Percentiles rank a stretch among this genome's conserved stretches.
These are phyloP conservation scores for Mythimna vitellina DNA, from an alignment of 2,888 invertebrate genomes.

Conservation along the genomic window DNA sequence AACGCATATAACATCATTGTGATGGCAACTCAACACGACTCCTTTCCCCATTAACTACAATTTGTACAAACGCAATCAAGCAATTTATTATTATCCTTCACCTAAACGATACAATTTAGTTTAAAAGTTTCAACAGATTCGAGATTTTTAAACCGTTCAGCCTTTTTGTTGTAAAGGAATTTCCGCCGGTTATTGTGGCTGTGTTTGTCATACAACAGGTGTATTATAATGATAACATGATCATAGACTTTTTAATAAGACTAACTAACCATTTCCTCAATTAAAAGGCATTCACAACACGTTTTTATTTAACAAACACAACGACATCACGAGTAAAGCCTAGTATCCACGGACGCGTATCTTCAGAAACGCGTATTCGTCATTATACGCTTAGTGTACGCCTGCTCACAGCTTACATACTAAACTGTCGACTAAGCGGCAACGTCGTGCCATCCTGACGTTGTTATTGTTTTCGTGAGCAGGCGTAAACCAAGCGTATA, in stretches of 20 bases:
- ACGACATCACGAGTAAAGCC: neutral
- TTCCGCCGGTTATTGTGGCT: conserved; percentile 14
- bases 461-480: too few species aligned
- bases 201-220: conserved; percentile 26
- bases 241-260: conserved; percentile 52
- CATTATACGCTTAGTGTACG: too few species aligned
- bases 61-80: conserved; percentile 62
- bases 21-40: conserved; percentile 59
- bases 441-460: too few species aligned
- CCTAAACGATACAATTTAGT: conserved; percentile 62
- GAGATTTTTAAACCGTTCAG: conserved; percentile 65
- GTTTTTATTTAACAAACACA: conserved; percentile 43
- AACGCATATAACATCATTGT: conserved; percentile 56
- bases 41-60: conserved; percentile 58
- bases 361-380: too few species aligned
- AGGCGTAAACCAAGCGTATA: too few species aligned
- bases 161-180: conserved; percentile 55
- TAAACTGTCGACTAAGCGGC: too few species aligned
- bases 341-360: too few species aligned
- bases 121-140: conserved; percentile 60
- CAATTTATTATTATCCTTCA: conserved; percentile 62
- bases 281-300: conserved; percentile 19
- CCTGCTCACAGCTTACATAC: too few species aligned
- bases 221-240: conserved; percentile 41
- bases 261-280: conserved; percentile 44